Conservation (phyloP, 2,888 invertebrate genomes). For the Sisyra nigra region DNA sequence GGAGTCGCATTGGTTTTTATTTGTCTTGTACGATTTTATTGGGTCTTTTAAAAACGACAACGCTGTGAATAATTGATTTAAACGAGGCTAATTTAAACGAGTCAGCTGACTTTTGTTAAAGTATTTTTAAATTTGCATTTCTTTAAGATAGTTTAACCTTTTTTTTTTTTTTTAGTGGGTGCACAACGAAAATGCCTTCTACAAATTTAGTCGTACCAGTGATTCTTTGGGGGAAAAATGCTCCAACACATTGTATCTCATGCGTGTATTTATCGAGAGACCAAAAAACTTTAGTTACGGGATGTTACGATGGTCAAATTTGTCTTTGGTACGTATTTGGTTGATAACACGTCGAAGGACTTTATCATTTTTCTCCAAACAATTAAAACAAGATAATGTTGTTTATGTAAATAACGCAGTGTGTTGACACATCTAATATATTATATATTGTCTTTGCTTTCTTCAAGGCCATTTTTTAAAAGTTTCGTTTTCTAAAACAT, state of each 20-base stretch:
- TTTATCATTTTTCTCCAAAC: neutral
- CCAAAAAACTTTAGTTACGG: constrained; percentile 85
- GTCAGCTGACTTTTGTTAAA: no score
- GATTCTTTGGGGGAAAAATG: constrained; percentile 91
- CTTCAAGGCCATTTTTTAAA: constrained; percentile 1
- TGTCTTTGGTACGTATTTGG: constrained; percentile 83
- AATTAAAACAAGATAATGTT: neutral
- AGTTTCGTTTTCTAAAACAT: constrained; percentile 1
- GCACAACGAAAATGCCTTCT: constrained; percentile 44
- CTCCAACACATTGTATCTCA: constrained; percentile 94
- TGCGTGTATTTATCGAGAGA: constrained; percentile 84
- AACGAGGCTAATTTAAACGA: no score
- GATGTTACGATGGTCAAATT: constrained; percentile 96
- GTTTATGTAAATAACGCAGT: neutral
- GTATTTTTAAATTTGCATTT: no score
- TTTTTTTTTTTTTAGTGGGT: no score
- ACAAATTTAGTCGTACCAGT: constrained; percentile 92
- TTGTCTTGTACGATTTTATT: no score
- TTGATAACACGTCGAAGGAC: no score
- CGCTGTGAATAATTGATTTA: no score
- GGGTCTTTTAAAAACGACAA: no score
- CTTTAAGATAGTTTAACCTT: no score
- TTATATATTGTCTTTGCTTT: constrained; percentile 2
- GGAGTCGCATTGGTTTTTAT: no score
- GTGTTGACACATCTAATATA: neutral